Evolutionary conservation across 2,113 vertebrate genomes (phyloP), one percentile per base, ranked within the genome.

Genomic region (Hemiprocne comata): DNA sequence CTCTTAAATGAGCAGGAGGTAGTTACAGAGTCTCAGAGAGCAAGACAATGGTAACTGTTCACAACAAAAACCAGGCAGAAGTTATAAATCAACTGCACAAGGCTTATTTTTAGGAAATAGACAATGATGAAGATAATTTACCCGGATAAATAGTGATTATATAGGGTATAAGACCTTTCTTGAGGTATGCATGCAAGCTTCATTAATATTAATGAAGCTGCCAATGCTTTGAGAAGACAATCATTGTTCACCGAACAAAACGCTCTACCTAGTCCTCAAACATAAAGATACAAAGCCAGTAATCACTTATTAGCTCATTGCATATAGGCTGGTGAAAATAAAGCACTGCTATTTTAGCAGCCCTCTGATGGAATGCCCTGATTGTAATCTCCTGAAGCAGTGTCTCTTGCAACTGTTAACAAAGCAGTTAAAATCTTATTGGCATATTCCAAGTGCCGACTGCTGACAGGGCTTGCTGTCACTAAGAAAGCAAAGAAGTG

Each of bases 71-170:
- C 17, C 62, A 87, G 21, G 71, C 57, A 91, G 71, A 72, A 79
- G 72, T 50, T 80, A 25, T 91, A 94, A 95, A 96, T 87, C 94
- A 91, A 70, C 86, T 51, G 72, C 62, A 87, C 33, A 78, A 50
- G 51, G 23, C 60, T 88, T 93, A 92, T 97, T 94, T 97, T 93
- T 93, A 87, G 92, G 94, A 95, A 92, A 93, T 74, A 94, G 94
- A 93, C 87, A 93, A 93, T 86, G 81, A 93, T 93, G 86, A 95
- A 92, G 36, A 73, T 58, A 90, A 85, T 92, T 71, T 95, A 73
- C 86, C 91, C 40, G 87, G 88, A 96, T 85, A 97, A 97, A 92
- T 79, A 90, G 55, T 58, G 88, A 94, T 95, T 94, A 94, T 91
- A 75, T 90, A 72, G 86, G 33, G 76, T 69, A 60, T 23, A 88